phyloP scores from a whole-genome alignment of 2,888 invertebrate species.

The Drosophila ezoana region DNA sequence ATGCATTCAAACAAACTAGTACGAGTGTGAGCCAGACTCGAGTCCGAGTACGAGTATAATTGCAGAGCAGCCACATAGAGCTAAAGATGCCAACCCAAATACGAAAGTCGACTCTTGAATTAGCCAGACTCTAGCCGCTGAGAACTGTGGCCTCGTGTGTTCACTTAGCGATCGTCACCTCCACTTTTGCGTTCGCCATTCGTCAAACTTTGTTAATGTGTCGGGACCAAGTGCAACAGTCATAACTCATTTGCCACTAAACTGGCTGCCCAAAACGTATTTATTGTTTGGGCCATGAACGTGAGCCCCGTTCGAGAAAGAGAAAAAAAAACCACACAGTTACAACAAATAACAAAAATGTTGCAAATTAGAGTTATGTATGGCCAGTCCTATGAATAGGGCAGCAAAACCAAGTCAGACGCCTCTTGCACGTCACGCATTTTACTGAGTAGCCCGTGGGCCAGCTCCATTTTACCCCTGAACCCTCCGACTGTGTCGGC shows the following conservation, averaged over 20 bases:
- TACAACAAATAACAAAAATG: conserved; percentile 38
- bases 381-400: conserved; percentile 39
- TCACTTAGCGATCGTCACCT: conserved; percentile 66
- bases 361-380: conserved; percentile 63
- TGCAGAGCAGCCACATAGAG: conserved; percentile 32
- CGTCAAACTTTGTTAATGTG: conserved; percentile 76
- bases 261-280: conserved; percentile 71
- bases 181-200: conserved; percentile 50
- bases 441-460: conserved; percentile 50
- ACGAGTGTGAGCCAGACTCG: conserved; percentile 7
- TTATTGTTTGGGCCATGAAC: conserved; percentile 75
- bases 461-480: conserved; percentile 15
- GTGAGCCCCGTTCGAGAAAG: conserved; percentile 45
- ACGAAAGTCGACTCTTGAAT: conserved; percentile 24
- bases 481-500: conserved; percentile 25
- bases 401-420: conserved; percentile 54
- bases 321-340: not conserved
- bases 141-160: conserved; percentile 51
- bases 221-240: conserved; percentile 75
- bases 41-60: conserved; percentile 23
- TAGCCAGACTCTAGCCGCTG: conserved; percentile 9
- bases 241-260: conserved; percentile 74
- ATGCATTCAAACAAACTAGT: conserved; percentile 38
- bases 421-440: conserved; percentile 62
- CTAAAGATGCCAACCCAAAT: conserved; percentile 69